Conservation (phyloP, 2,888 invertebrate species). For the Drosophila pegasa region DNA sequence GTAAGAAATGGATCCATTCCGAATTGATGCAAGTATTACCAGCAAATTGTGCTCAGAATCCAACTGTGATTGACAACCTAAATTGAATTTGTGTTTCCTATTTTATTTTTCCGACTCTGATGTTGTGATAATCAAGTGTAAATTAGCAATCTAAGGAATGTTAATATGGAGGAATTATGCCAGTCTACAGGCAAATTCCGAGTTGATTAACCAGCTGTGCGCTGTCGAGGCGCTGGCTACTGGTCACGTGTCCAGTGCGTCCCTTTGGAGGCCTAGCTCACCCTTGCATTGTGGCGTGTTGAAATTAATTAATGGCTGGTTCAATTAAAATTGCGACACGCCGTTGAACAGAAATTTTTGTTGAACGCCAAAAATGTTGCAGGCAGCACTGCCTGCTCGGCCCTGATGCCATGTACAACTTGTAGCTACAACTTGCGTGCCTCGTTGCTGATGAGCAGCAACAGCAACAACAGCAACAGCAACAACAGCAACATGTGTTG, state of each 20-base stretch:
- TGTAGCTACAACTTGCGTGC: conserved; percentile 79
- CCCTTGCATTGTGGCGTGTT: conserved; percentile 58
- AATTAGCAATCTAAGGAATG: neutral
- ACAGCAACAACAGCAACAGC: conserved; percentile 34
- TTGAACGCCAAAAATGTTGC: conserved; percentile 43
- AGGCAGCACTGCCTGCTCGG: conserved; percentile 29
- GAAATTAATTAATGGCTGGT: conserved; percentile 84
- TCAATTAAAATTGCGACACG: conserved; percentile 85
- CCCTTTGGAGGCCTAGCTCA: neutral
- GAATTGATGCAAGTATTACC: no score
- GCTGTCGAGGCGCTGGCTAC: neutral
- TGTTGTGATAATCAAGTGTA: no score
- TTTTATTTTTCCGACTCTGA: no score
- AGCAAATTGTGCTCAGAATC: no score
- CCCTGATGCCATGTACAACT: conserved; percentile 65
- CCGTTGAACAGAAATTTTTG: conserved; percentile 77
- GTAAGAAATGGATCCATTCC: no score
- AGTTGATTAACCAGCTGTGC: conserved; percentile 23
- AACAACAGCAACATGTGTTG: conserved; percentile 66
- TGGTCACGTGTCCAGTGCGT: conserved; percentile 38
- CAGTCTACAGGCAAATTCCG: neutral
- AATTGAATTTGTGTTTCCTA: no score
- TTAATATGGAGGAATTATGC: neutral
- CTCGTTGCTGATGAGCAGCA: conserved; percentile 71
- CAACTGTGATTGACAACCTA: no score